A percentile compares a stretch with the other conserved stretches of the same genome.
Conservation (phyloP, 2,113 vertebrate genomes). For the Mirounga angustirostris region DNA sequence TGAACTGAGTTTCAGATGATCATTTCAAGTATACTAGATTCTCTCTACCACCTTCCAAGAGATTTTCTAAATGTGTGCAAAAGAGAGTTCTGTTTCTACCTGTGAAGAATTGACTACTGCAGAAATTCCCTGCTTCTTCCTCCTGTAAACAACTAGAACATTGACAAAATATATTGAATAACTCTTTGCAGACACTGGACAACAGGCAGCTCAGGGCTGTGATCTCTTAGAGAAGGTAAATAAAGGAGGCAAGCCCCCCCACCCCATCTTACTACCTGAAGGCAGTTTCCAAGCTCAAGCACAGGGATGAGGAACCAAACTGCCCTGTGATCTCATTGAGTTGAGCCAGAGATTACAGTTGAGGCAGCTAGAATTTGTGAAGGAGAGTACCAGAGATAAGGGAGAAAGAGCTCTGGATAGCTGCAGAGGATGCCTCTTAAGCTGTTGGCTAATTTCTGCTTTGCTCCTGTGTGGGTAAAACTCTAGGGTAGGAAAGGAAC, state of each 20-base stretch:
- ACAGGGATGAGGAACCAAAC: not conserved
- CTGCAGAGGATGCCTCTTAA: not conserved
- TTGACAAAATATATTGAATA: not conserved
- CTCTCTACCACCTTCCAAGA: not conserved
- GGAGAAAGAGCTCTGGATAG: not conserved
- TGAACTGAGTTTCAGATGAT: slow-evolving; percentile 17
- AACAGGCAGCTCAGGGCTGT: not conserved
- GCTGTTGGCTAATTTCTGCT: not conserved
- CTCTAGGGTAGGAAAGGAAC: not conserved
- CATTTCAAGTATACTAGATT: not conserved
- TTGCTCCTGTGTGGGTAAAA: not conserved
- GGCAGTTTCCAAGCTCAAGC: not conserved
- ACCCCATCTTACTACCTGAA: not conserved
- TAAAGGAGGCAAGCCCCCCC: not conserved
- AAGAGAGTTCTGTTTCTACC: not conserved
- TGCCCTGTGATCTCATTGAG: not conserved
- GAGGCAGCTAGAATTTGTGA: not conserved
- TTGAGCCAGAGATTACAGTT: not conserved
- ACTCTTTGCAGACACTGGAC: not conserved
- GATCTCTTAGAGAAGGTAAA: not conserved
- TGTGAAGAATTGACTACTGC: not conserved
- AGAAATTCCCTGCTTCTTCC: not conserved
- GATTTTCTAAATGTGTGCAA: not conserved
- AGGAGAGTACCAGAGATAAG: not conserved
- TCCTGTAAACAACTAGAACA: not conserved